Base-by-base conservation (phyloP, 2,888 invertebrate species). In the Protonemura montana region DNA sequence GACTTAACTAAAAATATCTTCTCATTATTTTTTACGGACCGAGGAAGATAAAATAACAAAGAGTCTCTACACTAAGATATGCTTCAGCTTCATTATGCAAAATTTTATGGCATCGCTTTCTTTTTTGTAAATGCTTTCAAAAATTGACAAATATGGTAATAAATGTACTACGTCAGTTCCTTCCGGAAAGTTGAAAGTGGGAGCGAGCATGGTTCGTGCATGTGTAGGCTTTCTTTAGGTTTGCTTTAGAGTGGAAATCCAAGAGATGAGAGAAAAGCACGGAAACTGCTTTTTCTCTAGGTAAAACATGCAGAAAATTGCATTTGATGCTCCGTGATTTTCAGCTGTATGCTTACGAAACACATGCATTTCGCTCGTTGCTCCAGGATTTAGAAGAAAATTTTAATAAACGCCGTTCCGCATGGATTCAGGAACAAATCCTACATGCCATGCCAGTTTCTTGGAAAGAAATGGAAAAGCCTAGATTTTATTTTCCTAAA, bases 121-220 rank as follows among this genome's bases (percentile, higher is more conserved):
- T 78, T 26, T 78, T 78, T 13, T 78, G 78, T 13, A 27, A 28
- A 13, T 78, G 27, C 78, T 78, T 78, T 78, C 6, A 78, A 78
- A 78, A 78, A 27, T 78, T 28, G 28, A 78, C 78, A 78, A 78
- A 78, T 78, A 78, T 78, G 78, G 78, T 78, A 78, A 78, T 78
- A 27, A 78, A 78, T 78, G 78, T 10, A n/a, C n/a, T n/a, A 78
- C 26, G 78, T 78, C 78, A 78, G 10, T 78, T 78, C 16, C 16
- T 78, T 26, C 5, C 1, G 27, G 5, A 21, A 13, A 25, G 76
- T 10, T 35, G 7, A 2, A 21, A 76, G 26, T 13, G 21, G 5
- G 76, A 21, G 26, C n/a, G 16, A 13, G 5, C 76, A 76, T 76
- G 76, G 76, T 13, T 76, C n/a, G n/a, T n/a, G n/a, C n/a, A n/a